These are phyloP conservation scores for Alosa sapidissima DNA, from an alignment of 2,797 vertebrate species.

Conservation along the genomic window DNA sequence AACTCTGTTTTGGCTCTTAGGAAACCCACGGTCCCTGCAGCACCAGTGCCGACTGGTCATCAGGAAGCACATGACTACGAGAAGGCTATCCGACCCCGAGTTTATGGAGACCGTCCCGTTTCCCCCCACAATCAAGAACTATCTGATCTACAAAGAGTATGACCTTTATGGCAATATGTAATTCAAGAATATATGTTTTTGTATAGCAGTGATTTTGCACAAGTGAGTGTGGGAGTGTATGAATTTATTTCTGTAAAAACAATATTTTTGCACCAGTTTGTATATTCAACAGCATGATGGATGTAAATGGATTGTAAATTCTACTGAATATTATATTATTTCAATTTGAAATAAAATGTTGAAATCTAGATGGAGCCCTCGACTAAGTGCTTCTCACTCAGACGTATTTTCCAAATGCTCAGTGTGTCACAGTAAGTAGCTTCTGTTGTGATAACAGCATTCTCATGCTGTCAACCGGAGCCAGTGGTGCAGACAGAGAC, in stretches of 20 bases:
- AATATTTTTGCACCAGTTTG: not conserved
- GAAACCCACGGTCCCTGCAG: constrained; percentile 80
- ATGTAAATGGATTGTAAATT: not conserved
- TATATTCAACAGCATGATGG: not conserved
- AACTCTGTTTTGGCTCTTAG: constrained; percentile 59
- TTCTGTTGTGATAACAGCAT: constrained; percentile 35
- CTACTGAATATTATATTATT: not conserved
- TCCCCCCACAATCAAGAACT: constrained; percentile 77
- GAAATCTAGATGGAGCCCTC: not conserved
- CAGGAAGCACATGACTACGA: constrained; percentile 74
- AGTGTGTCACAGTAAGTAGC: not conserved
- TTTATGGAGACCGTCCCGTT: constrained; percentile 71
- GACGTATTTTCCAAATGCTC: not conserved
- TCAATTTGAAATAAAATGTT: not conserved
- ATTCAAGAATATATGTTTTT: not conserved
- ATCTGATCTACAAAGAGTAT: constrained; percentile 81
- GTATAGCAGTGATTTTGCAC: not conserved
- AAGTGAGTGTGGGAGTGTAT: not conserved
- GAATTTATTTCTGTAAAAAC: not conserved
- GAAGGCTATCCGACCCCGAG: constrained; percentile 68
- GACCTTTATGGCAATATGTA: constrained; percentile 68
- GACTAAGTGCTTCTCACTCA: not conserved
- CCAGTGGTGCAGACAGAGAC: not conserved
- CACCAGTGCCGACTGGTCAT: constrained; percentile 85
- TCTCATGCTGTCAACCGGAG: constrained; percentile 25